Evolutionary conservation across 1,140 invertebrate genomes (phyloP).

Genomic region (Lepidurus packardi): DNA sequence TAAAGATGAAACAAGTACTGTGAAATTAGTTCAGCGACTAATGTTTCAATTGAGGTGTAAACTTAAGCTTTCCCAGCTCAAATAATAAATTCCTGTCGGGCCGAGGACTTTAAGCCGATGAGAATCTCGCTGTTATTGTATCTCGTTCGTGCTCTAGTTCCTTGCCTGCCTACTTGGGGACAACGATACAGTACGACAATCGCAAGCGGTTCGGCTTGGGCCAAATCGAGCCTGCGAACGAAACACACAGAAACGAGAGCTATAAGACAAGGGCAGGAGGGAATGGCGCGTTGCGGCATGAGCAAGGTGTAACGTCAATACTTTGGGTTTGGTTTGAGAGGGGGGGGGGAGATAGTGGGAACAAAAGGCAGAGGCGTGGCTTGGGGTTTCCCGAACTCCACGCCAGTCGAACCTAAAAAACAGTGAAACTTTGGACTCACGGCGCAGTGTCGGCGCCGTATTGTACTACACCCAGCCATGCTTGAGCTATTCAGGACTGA

Average conservation of each 20-base stretch:
- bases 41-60: no score
- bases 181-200: neutral
- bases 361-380: conserved; percentile 5
- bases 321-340: neutral
- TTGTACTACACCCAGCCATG: neutral
- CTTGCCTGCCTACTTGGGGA: neutral
- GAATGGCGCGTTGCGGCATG: neutral
- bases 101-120: no score
- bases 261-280: neutral
- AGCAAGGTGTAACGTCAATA: neutral
- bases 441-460: neutral
- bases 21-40: neutral
- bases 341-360: neutral
- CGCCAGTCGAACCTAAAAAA: neutral
- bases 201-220: neutral
- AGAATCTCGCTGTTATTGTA: neutral
- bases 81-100: no score
- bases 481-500: no score
- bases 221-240: neutral
- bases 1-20: neutral
- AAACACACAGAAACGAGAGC: neutral
- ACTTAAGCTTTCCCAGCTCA: no score
- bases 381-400: conserved; percentile 8
- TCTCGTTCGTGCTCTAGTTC: conserved; percentile 8
- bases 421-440: neutral